Conservation (phyloP, 1,140 invertebrate genomes). For the Cotesia typhae region DNA sequence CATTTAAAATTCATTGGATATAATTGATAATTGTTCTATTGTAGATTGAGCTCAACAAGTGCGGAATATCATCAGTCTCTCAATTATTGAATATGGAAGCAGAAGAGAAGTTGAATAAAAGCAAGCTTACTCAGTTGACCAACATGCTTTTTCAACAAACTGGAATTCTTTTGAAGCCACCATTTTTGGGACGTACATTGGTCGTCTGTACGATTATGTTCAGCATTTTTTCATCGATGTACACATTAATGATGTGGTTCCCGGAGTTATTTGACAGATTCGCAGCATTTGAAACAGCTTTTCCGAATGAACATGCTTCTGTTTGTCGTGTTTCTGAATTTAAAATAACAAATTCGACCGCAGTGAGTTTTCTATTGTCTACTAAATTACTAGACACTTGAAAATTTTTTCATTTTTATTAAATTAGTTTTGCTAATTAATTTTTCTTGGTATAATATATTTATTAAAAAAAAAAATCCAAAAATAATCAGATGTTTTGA, state of each 20-base stretch:
- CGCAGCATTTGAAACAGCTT: slow-evolving; percentile 72
- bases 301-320: slow-evolving; percentile 66
- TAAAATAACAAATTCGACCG: slow-evolving; percentile 54
- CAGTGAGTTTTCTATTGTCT: background rate
- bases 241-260: slow-evolving; percentile 64
- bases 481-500: too few species aligned
- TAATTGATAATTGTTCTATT: background rate
- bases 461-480: too few species aligned
- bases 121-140: slow-evolving; percentile 10
- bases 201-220: slow-evolving; percentile 20
- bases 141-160: slow-evolving; percentile 29
- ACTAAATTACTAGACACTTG: too few species aligned
- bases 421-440: too few species aligned
- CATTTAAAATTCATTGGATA: background rate
- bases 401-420: too few species aligned
- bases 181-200: slow-evolving; percentile 29
- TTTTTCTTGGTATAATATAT: too few species aligned
- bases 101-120: background rate
- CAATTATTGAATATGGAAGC: slow-evolving; percentile 36
- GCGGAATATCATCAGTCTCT: slow-evolving; percentile 14
- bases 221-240: slow-evolving; percentile 46
- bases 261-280: slow-evolving; percentile 66
- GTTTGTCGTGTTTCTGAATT: slow-evolving; percentile 46
- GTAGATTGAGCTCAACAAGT: background rate
- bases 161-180: slow-evolving; percentile 24